Evolutionary conservation across 1,140 invertebrate genomes (phyloP).

Genomic region (Papilio aristodemus): DNA sequence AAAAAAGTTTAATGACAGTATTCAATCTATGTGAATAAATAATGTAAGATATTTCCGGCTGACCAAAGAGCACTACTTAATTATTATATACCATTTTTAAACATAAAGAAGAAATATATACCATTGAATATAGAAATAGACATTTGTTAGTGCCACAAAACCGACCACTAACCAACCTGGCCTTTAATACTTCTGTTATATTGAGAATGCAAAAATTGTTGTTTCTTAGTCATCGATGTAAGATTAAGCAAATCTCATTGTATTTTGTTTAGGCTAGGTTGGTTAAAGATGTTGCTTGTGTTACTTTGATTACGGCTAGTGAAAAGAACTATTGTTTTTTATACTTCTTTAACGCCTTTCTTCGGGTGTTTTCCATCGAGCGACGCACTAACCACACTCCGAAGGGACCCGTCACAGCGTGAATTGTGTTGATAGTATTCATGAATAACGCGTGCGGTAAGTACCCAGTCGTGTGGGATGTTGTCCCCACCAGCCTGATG

Average conservation of each 20-base stretch:
- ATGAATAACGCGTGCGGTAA: slow-evolving; percentile 87
- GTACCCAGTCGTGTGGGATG: slow-evolving; percentile 88
- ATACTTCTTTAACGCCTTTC: slow-evolving; percentile 61
- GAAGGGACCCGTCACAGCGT: slow-evolving; percentile 78
- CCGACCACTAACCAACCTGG: neutral
- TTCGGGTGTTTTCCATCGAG: slow-evolving; percentile 81
- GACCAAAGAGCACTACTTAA: neutral
- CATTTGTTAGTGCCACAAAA: slow-evolving; percentile 1
- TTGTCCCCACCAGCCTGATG: slow-evolving; percentile 88
- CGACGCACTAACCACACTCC: slow-evolving; percentile 82
- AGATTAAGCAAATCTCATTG: neutral
- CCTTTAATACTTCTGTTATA: neutral
- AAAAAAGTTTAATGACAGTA: neutral
- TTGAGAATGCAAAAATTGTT: no score
- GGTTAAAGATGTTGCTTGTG: neutral
- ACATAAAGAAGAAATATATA: neutral
- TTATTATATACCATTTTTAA: neutral
- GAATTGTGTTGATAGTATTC: slow-evolving; percentile 76
- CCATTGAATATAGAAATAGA: neutral
- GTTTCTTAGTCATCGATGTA: no score
- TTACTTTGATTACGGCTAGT: neutral
- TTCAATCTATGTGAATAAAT: neutral
- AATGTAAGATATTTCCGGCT: slow-evolving; percentile 8
- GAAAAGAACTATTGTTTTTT: slow-evolving; percentile 58
- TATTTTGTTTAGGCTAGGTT: neutral